Conservation (phyloP, 2,113 vertebrate species). For the Phaethornis superciliosus region DNA sequence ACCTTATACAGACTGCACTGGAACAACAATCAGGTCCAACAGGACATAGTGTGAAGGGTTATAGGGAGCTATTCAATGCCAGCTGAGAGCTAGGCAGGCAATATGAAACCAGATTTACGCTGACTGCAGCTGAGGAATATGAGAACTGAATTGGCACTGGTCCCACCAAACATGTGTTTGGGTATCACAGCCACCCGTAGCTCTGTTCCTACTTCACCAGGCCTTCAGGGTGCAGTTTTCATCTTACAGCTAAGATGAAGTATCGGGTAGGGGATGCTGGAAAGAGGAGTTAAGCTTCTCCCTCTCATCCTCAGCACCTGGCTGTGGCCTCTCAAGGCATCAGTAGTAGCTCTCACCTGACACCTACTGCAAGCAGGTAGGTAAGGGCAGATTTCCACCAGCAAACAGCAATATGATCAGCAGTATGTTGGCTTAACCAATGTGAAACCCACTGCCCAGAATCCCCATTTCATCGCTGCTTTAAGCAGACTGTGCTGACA, state of each 20-base stretch:
- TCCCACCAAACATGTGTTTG: rapidly evolving
- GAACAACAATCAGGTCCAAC: neutral
- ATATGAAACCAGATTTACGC: neutral
- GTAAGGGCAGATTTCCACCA: neutral
- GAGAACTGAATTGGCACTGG: neutral
- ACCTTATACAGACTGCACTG: neutral
- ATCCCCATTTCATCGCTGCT: neutral
- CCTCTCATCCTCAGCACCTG: neutral
- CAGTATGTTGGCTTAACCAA: neutral
- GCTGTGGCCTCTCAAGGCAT: neutral
- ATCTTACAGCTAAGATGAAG: neutral
- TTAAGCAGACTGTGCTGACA: rapidly evolving
- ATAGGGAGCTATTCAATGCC: neutral
- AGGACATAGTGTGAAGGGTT: neutral
- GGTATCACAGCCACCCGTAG: neutral
- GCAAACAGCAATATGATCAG: neutral
- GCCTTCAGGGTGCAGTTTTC: neutral
- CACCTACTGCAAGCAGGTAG: neutral
- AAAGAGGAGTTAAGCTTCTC: neutral
- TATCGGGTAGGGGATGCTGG: rapidly evolving
- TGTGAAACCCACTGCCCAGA: neutral
- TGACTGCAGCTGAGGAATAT: neutral
- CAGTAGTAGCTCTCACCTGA: constrained; percentile 21
- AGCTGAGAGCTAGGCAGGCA: neutral
- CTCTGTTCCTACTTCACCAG: neutral